Evolutionary conservation across 2,888 invertebrate genomes (phyloP).

Genomic region (Neria commutata): DNA sequence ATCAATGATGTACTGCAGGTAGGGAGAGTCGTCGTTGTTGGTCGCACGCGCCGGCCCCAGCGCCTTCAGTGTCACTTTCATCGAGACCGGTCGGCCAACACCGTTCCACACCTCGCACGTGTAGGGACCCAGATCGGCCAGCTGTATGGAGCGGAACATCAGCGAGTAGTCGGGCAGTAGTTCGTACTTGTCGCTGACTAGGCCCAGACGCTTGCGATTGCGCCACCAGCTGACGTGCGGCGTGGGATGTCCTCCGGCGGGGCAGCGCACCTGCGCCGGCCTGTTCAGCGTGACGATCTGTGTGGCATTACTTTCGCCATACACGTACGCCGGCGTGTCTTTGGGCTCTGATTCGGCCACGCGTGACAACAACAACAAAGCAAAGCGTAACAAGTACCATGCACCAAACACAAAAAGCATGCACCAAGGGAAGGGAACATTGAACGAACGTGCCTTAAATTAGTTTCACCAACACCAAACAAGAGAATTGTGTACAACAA

Average conservation of each 20-base stretch:
- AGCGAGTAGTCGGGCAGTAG: slow-evolving; percentile 77
- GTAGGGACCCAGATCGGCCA: slow-evolving; percentile 81
- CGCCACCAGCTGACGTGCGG: slow-evolving; percentile 87
- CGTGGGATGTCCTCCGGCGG: slow-evolving; percentile 80
- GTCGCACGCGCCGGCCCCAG: slow-evolving; percentile 71
- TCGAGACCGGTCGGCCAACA: slow-evolving; percentile 75
- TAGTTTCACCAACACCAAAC: slow-evolving; percentile 42
- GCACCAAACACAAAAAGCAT: slow-evolving; percentile 13
- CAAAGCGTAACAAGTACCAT: slow-evolving; percentile 29
- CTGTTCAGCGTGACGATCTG: slow-evolving; percentile 75
- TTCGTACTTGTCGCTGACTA: slow-evolving; percentile 65
- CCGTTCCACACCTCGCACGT: slow-evolving; percentile 91
- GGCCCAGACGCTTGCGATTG: slow-evolving; percentile 76
- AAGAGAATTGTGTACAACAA: slow-evolving; percentile 46
- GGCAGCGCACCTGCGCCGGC: slow-evolving; percentile 76
- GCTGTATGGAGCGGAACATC: slow-evolving; percentile 72
- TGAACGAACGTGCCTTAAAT: slow-evolving; percentile 29
- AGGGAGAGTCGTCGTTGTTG: slow-evolving; percentile 66
- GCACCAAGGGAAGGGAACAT: slow-evolving; percentile 19
- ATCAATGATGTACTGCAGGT: slow-evolving; percentile 68
- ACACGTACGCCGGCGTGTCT: slow-evolving; percentile 66
- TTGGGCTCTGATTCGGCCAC: slow-evolving; percentile 37
- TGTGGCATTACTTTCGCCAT: slow-evolving; percentile 70
- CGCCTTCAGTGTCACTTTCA: slow-evolving; percentile 76
- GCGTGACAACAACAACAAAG: slow-evolving; percentile 24